Base-by-base conservation (phyloP, 53 echinoderm and acorn worm genomes). In the Henricia sp. region DNA sequence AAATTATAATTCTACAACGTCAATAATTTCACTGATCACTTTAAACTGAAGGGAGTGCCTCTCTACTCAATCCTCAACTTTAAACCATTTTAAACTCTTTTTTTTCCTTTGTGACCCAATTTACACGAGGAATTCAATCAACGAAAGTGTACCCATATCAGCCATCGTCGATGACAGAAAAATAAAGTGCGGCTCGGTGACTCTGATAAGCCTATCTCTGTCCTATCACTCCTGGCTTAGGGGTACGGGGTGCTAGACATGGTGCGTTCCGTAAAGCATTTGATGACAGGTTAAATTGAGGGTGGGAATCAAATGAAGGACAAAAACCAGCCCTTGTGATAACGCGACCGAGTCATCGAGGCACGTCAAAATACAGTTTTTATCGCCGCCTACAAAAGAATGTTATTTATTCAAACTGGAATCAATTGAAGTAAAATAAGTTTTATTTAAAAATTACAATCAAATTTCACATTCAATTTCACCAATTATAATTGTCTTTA, bases 221-320 rank as follows among this genome's bases (percentile, higher is more conserved):
- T 23, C 37, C 67, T 11, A 37, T 67, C 62, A 60, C 13, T 4
- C 4, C n/a, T n/a, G n/a, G n/a, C n/a, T 21, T 4, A 21, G 6
- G 4, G 8, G 55, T 16, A 13, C 44, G 44, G 13, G 44, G 6
- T 13, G 6, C 44, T 44, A 13, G 6, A 13, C 6, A 13, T 13
- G 17, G 3, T 53, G 17, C 9, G 53, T 53, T 60, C 10, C 62
- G 16, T 19, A 29, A 6, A 29, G 40, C 19, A 40, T 37, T 17
- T 39, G 76, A n/a, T 60, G 78, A 63, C 62, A 78, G 78, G 43
- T 38, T 17, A 44, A 63, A 78, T 60, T 12, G 78, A 63, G 64
- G 63, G 28, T 60, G 48, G 50, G 78, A 19, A 26, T n/a, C n/a
- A n/a, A n/a, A n/a, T n/a, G n/a, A n/a, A 5, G 30, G 43, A 21